A percentile compares a stretch with the other conserved stretches of the same genome.
phyloP scores from a whole-genome alignment of 2,888 invertebrate genomes.

The Acleris laterana region DNA sequence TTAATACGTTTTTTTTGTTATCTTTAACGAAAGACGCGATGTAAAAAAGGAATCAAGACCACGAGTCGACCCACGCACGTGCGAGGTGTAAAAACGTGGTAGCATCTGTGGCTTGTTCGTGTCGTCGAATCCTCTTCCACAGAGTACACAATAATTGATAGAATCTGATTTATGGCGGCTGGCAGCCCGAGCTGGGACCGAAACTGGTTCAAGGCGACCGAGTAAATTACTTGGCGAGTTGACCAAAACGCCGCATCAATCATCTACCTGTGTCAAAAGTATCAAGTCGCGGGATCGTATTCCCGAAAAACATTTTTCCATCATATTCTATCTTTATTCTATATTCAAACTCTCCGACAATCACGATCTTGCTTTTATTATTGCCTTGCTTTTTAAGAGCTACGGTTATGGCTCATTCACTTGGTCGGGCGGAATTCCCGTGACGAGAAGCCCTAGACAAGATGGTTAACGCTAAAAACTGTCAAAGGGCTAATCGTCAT shows the following conservation, averaged over 20 bases:
- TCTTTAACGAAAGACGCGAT: too few species aligned
- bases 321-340: constrained; percentile 19
- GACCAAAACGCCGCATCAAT: constrained; percentile 36
- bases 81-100: too few species aligned
- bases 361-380: constrained; percentile 5
- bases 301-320: constrained; percentile 6
- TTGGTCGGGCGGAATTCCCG: too few species aligned
- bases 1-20: too few species aligned
- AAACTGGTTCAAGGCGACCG: constrained; percentile 28
- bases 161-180: constrained; percentile 27
- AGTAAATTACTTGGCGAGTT: constrained; percentile 37
- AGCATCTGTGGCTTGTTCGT: not conserved
- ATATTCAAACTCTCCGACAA: constrained; percentile 6
- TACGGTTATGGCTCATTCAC: too few species aligned
- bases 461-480: too few species aligned
- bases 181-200: constrained; percentile 18
- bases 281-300: constrained; percentile 6
- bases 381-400: too few species aligned
- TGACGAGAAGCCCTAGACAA: too few species aligned
- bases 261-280: constrained; percentile 38
- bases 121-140: constrained; percentile 2
- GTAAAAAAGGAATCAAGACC: too few species aligned
- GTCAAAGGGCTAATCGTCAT: too few species aligned
- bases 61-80: too few species aligned
- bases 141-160: constrained; percentile 16